Percentiles rank a stretch among this genome's conserved stretches.
Conservation (phyloP, 2,888 invertebrate species). For the Plebejus anna region DNA sequence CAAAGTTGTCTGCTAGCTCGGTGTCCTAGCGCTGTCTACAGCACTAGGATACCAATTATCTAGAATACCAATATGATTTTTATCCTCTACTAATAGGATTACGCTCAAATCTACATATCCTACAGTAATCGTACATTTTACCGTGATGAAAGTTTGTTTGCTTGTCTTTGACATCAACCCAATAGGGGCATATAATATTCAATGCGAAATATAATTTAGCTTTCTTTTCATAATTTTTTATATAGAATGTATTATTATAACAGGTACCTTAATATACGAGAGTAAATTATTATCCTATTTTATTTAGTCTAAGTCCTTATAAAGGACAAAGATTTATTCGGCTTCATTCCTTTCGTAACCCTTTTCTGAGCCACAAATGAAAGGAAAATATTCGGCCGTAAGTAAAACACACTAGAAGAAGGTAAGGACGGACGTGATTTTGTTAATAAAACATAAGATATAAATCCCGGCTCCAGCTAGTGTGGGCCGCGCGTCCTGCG, state of each 20-base stretch:
- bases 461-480: not conserved
- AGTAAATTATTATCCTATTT: too few relatives aligned
- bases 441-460: conserved; percentile 4
- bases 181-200: too few relatives aligned
- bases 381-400: not conserved
- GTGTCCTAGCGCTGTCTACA: too few relatives aligned
- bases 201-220: too few relatives aligned
- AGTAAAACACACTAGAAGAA: not conserved
- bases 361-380: not conserved
- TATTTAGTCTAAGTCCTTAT: not conserved
- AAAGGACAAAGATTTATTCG: not conserved
- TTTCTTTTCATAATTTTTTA: too few relatives aligned
- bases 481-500: not conserved
- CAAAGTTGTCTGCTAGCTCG: not conserved
- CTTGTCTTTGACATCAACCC: too few relatives aligned
- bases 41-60: too few relatives aligned
- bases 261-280: too few relatives aligned
- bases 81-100: too few relatives aligned
- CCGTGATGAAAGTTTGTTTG: not conserved
- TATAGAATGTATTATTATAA: too few relatives aligned
- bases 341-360: not conserved
- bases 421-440: not conserved
- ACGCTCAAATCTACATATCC: too few relatives aligned
- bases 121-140: not conserved
- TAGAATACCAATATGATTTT: too few relatives aligned